These are phyloP conservation scores for Stenopsyche tienmushanensis DNA, from an alignment of 1,140 invertebrate species.

Conservation along the genomic window DNA sequence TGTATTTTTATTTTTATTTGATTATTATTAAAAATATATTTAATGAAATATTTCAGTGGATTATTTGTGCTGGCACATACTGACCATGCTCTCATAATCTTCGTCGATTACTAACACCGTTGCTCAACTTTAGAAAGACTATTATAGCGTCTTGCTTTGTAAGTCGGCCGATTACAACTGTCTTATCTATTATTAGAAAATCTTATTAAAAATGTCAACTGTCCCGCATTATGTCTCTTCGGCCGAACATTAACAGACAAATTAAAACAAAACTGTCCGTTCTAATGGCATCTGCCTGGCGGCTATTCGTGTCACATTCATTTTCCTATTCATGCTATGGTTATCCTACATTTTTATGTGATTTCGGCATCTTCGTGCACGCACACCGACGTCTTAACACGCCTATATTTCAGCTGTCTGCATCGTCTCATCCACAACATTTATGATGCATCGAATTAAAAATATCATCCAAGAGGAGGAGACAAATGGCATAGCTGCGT, in stretches of 20 bases:
- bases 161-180: constrained; percentile 21
- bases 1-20: too few species aligned
- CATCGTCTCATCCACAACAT: too few species aligned
- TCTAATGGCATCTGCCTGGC: constrained; percentile 2
- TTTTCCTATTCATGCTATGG: not conserved
- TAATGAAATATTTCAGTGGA: too few species aligned
- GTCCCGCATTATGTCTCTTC: constrained; percentile 26
- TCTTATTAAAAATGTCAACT: constrained; percentile 39
- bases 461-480: too few species aligned
- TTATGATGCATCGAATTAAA: too few species aligned
- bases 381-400: not conserved
- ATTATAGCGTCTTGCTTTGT: too few species aligned
- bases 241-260: constrained; percentile 36
- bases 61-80: too few species aligned
- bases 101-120: constrained; percentile 4
- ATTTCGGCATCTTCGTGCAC: constrained; percentile 3
- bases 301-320: constrained; percentile 7
- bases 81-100: too few species aligned
- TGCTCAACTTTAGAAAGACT: too few species aligned
- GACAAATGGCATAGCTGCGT: too few species aligned
- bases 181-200: constrained; percentile 28
- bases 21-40: too few species aligned
- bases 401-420: too few species aligned
- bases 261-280: constrained; percentile 33
- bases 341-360: not conserved